phyloP scores from a whole-genome alignment of 2,888 invertebrate species.

The Toxonevra muliebris region DNA sequence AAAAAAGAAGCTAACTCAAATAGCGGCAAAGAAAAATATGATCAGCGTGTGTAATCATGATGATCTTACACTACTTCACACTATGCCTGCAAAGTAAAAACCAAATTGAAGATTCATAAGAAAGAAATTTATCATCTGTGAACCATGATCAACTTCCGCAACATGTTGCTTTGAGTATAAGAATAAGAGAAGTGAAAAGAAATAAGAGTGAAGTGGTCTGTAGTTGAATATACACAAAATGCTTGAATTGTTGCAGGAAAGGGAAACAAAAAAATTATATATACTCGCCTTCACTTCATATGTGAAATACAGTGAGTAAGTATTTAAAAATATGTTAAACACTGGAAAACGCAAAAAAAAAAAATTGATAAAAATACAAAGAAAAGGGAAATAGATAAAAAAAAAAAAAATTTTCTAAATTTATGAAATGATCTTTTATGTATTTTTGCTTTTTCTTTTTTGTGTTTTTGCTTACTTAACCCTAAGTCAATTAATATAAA shows the following conservation, averaged over 20 bases:
- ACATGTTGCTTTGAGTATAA: constrained; percentile 16
- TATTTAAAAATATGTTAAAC: too few species aligned
- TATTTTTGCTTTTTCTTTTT: neutral
- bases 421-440: neutral
- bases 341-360: too few species aligned
- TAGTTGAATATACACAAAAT: neutral
- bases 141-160: constrained; percentile 25
- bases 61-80: too few species aligned
- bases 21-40: too few species aligned
- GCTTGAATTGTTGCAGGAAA: neutral
- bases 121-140: constrained; percentile 21
- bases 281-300: neutral
- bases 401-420: neutral
- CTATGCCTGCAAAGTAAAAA: too few species aligned
- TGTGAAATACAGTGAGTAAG: too few species aligned
- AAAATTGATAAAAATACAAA: too few species aligned
- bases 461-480: neutral
- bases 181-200: neutral
- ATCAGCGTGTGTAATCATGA: too few species aligned
- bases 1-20: too few species aligned
- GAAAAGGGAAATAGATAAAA: neutral
- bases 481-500: neutral
- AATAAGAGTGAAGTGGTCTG: neutral
- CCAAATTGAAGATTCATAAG: too few species aligned
- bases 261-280: neutral